A percentile compares a stretch with the other conserved stretches of the same genome.
Evolutionary conservation across 2,113 vertebrate species (phyloP).

Genomic region (Perca flavescens): DNA sequence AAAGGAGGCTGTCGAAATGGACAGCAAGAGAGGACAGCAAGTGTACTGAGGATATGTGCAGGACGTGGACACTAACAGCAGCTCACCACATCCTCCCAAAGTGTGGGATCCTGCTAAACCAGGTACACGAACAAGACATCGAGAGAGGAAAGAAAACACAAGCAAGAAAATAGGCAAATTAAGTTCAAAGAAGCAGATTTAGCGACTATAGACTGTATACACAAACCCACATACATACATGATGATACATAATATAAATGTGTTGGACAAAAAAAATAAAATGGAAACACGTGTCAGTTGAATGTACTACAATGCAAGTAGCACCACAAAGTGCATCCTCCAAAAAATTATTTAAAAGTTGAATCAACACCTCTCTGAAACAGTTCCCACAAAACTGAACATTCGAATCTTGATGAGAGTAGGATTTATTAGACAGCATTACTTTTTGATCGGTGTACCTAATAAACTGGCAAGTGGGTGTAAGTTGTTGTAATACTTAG

Average conservation of each 20-base stretch:
- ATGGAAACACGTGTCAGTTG: background rate
- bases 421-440: background rate
- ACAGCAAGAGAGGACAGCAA: conserved; percentile 19
- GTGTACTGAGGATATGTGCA: conserved; percentile 48
- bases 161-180: conserved; percentile 13
- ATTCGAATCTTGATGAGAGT: background rate
- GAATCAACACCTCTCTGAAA: background rate
- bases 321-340: background rate
- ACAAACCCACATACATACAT: background rate
- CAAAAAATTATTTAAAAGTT: background rate
- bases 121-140: conserved; percentile 27
- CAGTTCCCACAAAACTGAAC: background rate
- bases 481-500: background rate
- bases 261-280: background rate
- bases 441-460: background rate
- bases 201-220: background rate
- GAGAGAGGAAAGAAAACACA: conserved; percentile 26
- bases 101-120: conserved; percentile 49
- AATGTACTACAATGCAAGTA: background rate
- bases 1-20: background rate
- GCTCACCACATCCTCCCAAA: conserved; percentile 77
- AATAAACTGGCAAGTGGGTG: background rate
- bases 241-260: background rate
- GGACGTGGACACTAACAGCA: conserved; percentile 73
- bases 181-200: background rate